Base-by-base conservation (phyloP, 2,888 invertebrate species). In the Drosophila picticornis region DNA sequence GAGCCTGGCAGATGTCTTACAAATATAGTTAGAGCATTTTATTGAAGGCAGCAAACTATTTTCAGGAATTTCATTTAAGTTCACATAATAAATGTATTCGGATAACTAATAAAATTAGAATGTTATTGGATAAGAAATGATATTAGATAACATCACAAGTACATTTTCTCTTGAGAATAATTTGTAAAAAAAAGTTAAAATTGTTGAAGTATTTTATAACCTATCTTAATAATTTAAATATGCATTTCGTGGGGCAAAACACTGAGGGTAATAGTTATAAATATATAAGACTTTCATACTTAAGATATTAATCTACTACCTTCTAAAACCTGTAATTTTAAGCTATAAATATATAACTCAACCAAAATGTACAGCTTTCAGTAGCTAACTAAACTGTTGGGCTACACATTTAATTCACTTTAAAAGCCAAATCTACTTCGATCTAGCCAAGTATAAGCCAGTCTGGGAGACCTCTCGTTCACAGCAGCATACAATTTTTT, bases 401-500 rank as follows among this genome's bases (percentile, higher is more conserved):
- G 27, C 67, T 50, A 68, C 40, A 56, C 36, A 29, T 43, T 29
- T 31, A 43, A 58, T 58, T 51, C 50, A 69, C 51, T 68, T 51
- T 25, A 58, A 69, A 19, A 52, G 31, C 46, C 57, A 69, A 66
- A 77, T 53, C 59, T 61, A 40, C 56, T 22, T 13, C 40, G 51
- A 70, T 69, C 52, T 29, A 36, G 29, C 27, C 25, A 27, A 46
- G 36, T 38, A 1, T 25, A 16, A 11, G 34, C 36, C 43, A 50
- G 40, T 29, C 29, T 34, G 4, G 4, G 46, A 55, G 6, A 32
- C 4, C 27, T 68, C n/a, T 43, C 46, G 38, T n/a, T 36, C 32
- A 32, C 61, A 77, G 79, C 67, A 65, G 60, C 48, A 48, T 19
- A 5, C 36, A 57, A 46, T 19, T 57, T 52, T 56, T 52, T 84